These are phyloP conservation scores for Apodemus agrarius DNA, from an alignment of 2,797 vertebrate species.

Conservation along the genomic window DNA sequence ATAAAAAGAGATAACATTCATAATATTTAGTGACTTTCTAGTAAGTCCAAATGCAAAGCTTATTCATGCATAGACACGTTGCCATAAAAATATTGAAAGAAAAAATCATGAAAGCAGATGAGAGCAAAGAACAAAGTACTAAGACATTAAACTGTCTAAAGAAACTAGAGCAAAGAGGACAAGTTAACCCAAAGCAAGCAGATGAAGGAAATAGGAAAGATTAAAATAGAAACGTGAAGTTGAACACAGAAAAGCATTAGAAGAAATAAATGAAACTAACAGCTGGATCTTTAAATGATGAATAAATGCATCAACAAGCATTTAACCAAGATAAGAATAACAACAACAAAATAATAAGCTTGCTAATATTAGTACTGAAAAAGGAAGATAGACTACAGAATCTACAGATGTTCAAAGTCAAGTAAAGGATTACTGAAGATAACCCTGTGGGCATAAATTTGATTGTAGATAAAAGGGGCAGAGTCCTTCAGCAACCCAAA, in stretches of 20 bases:
- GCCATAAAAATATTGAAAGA: background rate
- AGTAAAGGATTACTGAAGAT: background rate
- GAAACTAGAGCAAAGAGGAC: background rate
- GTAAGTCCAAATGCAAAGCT: background rate
- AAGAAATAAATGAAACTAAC: conserved; percentile 3
- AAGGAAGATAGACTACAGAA: background rate
- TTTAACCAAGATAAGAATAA: background rate
- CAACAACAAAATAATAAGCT: background rate
- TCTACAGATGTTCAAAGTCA: background rate
- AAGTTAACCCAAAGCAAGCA: conserved; percentile 31
- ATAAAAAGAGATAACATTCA: background rate
- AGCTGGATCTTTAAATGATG: background rate
- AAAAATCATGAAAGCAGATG: background rate
- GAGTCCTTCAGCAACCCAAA: background rate
- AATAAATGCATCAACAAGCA: background rate
- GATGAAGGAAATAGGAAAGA: background rate
- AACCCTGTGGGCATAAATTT: background rate
- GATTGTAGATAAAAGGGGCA: background rate
- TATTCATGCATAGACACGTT: background rate
- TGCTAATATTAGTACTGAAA: background rate
- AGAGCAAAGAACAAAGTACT: background rate
- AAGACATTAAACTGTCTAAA: background rate
- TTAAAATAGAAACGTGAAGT: conserved; percentile 12
- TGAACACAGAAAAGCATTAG: background rate
- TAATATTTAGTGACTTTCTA: background rate